Conservation (phyloP, 2,113 vertebrate species). For the Pelusios castaneus region DNA sequence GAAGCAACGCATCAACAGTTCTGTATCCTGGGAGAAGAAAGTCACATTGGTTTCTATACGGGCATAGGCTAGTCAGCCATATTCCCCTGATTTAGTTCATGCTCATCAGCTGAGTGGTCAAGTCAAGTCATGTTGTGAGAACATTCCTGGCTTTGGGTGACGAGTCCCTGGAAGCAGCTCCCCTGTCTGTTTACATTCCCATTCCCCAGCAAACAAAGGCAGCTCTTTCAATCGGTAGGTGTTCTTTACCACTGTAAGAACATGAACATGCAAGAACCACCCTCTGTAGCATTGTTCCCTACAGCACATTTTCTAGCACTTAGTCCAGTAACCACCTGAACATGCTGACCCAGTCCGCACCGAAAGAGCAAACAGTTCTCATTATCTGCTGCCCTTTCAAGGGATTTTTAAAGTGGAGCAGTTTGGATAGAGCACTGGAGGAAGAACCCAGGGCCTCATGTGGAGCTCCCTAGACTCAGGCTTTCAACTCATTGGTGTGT, state of each 20-base stretch:
- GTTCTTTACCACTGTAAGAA: background rate
- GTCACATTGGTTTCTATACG: background rate
- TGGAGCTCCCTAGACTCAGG: background rate
- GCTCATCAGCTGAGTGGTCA: background rate
- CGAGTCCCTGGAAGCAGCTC: background rate
- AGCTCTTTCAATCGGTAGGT: background rate
- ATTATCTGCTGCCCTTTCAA: background rate
- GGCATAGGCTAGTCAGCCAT: background rate
- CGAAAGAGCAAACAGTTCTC: background rate
- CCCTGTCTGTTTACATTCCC: background rate
- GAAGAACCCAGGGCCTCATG: background rate
- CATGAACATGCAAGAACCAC: background rate
- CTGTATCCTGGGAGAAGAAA: conserved; percentile 81
- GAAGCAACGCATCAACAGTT: conserved; percentile 90
- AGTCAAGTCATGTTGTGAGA: background rate
- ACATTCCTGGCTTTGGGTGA: background rate
- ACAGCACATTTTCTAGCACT: background rate
- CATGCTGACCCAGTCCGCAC: background rate
- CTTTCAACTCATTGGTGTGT: background rate
- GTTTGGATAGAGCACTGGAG: background rate
- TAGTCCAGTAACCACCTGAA: background rate
- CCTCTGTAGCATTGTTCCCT: background rate
- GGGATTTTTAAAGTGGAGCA: background rate
- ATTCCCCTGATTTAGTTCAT: background rate
- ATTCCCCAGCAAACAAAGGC: background rate